Evolutionary conservation across 1,140 invertebrate genomes (phyloP), one percentile per base, ranked within the genome.

Genomic region (Cepaea nemoralis): DNA sequence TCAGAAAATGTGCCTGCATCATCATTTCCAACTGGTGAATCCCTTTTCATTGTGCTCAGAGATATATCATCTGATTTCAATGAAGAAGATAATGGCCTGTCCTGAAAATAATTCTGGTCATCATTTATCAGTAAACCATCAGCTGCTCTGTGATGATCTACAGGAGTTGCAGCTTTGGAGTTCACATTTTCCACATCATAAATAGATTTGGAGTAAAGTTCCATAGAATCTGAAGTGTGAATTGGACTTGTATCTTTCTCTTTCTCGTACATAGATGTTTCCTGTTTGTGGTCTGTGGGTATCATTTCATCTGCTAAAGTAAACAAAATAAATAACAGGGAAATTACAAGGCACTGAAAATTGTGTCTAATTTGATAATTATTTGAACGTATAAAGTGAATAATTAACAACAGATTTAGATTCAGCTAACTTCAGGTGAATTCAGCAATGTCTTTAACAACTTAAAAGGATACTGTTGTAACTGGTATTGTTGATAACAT

Each of bases 1-100:
- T 77, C 75, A 77, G 24, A 42, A 77, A 63, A 77, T 37, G 39
- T 63, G 0, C 55, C 55, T 22, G 42, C 24, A 22, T 35, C 75
- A 63, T 35, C 75, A 66, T 77, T 50, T 37, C 75, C 75, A 5
- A 77, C 55, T 22, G 75, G 75, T 35, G 75, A 77, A 66, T 77
- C 22, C 37, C 75, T 77, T 77, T 77, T 77, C 50, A 45, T 63
- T 14, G 2, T 19, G 31, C 35, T 39, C 40, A 71, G 6, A 40
- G 69, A 37, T 39, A 24, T 71, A 10, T 45, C 40, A 45, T 40
- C 31, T 39, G 69, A 71, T 71, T 71, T 39, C 24, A 8, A 0
- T 0, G 69, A 71, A 1, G 69, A 71, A 27, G 37, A 71, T 27
- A 71, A 6, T 5, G 22, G 5, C 24, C 24, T 45, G 24, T 39